phyloP scores from a whole-genome alignment of 1,140 invertebrate species.

The Ooceraea biroi region DNA sequence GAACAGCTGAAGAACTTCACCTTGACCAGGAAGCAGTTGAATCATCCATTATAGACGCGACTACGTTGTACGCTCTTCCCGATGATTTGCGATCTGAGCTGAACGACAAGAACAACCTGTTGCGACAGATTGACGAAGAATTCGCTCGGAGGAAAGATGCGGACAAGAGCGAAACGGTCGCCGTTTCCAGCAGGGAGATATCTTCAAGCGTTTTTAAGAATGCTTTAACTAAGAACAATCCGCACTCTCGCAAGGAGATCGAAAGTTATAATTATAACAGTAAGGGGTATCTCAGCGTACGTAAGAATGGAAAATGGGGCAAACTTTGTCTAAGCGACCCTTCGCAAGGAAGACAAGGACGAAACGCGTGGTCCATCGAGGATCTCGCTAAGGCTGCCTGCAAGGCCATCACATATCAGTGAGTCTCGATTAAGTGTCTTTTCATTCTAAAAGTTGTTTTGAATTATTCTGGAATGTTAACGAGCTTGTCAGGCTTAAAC shows the following conservation, averaged over 20 bases:
- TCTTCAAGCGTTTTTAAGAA: slow-evolving; percentile 73
- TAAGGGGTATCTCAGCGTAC: slow-evolving; percentile 90
- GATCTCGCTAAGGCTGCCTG: slow-evolving; percentile 93
- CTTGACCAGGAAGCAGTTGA: slow-evolving; percentile 76
- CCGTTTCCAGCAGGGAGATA: slow-evolving; percentile 81
- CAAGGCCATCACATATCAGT: slow-evolving; percentile 92
- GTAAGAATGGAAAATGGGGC: slow-evolving; percentile 92
- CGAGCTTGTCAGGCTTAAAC: neutral
- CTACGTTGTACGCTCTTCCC: slow-evolving; percentile 68
- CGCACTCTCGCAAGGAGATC: slow-evolving; percentile 73
- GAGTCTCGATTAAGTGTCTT: slow-evolving; percentile 73
- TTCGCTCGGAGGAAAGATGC: neutral
- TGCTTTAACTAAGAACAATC: slow-evolving; percentile 56
- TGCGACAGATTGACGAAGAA: slow-evolving; percentile 7
- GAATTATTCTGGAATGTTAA: neutral
- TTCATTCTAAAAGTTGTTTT: neutral
- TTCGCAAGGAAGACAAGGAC: slow-evolving; percentile 71
- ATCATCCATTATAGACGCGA: slow-evolving; percentile 75
- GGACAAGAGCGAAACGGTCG: slow-evolving; percentile 35
- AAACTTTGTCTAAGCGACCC: slow-evolving; percentile 88
- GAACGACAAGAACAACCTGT: slow-evolving; percentile 9
- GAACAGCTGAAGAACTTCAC: slow-evolving; percentile 39
- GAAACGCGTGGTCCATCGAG: slow-evolving; percentile 87
- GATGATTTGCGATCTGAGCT: slow-evolving; percentile 39
- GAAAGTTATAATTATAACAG: slow-evolving; percentile 80